Evolutionary conservation across 1,140 invertebrate species (phyloP).

Genomic region (Formica selysi): DNA sequence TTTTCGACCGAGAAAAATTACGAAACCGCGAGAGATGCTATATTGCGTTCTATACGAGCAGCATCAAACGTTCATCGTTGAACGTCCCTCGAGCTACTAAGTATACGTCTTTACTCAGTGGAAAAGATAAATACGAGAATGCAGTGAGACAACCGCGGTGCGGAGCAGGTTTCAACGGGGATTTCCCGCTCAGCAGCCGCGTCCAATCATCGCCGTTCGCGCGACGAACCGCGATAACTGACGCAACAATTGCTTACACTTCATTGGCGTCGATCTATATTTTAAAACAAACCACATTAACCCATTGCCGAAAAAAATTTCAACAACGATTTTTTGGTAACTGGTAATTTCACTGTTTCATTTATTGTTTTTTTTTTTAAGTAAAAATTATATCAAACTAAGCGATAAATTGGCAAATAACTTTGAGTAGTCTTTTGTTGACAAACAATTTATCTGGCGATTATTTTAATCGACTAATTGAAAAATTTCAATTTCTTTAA

Average conservation of each 20-base stretch:
- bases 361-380: too few species aligned
- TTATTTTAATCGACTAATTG: too few species aligned
- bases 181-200: constrained; percentile 77
- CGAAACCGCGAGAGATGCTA: background rate
- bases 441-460: too few species aligned
- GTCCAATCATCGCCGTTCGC: constrained; percentile 71
- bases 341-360: background rate
- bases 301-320: background rate
- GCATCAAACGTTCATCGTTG: too few species aligned
- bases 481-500: too few species aligned
- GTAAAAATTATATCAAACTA: too few species aligned
- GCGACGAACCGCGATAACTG: constrained; percentile 55
- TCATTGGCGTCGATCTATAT: constrained; percentile 66
- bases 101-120: constrained; percentile 23
- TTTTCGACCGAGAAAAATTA: background rate
- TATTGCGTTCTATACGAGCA: too few species aligned
- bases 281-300: background rate
- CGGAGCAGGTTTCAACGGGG: constrained; percentile 76
- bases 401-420: too few species aligned
- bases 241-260: constrained; percentile 69
- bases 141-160: constrained; percentile 53
- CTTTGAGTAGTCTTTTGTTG: too few species aligned
- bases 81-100: constrained; percentile 34
- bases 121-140: constrained; percentile 47
- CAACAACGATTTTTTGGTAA: background rate